phyloP scores from a whole-genome alignment of 2,797 vertebrate genomes.

The Molossus molossus region DNA sequence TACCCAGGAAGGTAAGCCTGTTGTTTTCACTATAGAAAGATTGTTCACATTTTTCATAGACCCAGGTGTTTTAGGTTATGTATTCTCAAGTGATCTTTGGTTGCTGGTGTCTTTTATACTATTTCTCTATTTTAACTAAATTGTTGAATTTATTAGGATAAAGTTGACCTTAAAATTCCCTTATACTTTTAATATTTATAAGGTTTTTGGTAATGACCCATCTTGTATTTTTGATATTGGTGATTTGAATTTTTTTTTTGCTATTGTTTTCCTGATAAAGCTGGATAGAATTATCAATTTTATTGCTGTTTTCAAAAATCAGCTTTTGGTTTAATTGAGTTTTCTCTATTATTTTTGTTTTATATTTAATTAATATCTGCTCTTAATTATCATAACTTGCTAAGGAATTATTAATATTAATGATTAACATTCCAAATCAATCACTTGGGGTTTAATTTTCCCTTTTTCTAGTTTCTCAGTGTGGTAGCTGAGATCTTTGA shows the following conservation, averaged over 20 bases:
- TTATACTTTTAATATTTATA: constrained; percentile 3
- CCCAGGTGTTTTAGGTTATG: neutral
- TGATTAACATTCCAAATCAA: neutral
- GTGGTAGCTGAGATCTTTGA: neutral
- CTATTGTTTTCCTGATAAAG: neutral
- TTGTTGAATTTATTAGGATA: constrained; percentile 8
- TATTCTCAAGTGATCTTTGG: neutral
- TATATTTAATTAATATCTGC: neutral
- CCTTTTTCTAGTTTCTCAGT: neutral
- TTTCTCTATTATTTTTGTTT: constrained; percentile 2
- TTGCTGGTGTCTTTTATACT: neutral
- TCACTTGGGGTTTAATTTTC: neutral
- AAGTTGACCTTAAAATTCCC: neutral
- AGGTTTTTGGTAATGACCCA: neutral
- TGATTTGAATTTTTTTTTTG: neutral
- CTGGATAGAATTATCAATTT: constrained; percentile 1
- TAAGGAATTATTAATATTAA: neutral
- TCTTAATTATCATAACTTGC: neutral
- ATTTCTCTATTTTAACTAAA: neutral
- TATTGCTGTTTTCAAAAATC: constrained; percentile 8
- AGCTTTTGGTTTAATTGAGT: neutral
- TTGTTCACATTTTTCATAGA: constrained; percentile 17
- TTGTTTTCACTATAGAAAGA: constrained; percentile 45
- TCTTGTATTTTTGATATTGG: neutral
- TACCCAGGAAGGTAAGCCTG: neutral